Base-by-base conservation (phyloP, 2,797 vertebrate genomes). In the Schizopygopsis pylzovi region DNA sequence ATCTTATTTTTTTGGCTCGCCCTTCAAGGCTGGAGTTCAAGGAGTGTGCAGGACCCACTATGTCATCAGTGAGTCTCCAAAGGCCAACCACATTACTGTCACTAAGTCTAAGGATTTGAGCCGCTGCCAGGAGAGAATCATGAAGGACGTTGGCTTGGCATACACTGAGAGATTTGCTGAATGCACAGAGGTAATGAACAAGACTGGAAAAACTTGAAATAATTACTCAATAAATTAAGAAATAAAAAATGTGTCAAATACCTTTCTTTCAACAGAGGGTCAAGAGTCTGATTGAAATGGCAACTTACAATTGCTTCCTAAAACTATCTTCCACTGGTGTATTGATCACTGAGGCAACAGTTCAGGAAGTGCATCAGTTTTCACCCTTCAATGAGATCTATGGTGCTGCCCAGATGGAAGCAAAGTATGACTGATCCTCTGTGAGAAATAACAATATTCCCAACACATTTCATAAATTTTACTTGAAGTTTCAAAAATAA, bases 361-460 rank as follows among this genome's bases (percentile, higher is more conserved):
- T 93, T 0, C 90, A 92, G 37, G 97, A 98, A 92, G 88, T 96
- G 56, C 93, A 96, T 86, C 95, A 97, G 91, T 96, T 96, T 86
- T 91, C 96, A 72, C 96, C 94, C 33, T 94, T 97, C 83, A 94
- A 95, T 2, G 96, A 96, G 86, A 85, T 93, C 56, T 94, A 95
- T 77, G 96, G 96, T 79, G 95, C 94, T 86, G 94, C 93, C n/a
- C 87, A 96, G 79, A 94, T 96, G 88, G 94, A 96, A 90, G 91
- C 96, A 88, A 97, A 94, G 97, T 97, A 96, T 77, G 92, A 77
- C 33, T 6, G 4, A 72, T 75, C 2, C 1, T 39, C 5, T 49
- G 1, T 52, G 3, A 52, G 25, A 70, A 20, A 16, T 22, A 8
- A 20, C 83, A 41, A 67, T 25, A 54, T 18, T 47, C 10, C 11